Evolutionary conservation across 2,888 invertebrate genomes (phyloP), one percentile per base, ranked within the genome.

Genomic region (Chymomyza caudatula): DNA sequence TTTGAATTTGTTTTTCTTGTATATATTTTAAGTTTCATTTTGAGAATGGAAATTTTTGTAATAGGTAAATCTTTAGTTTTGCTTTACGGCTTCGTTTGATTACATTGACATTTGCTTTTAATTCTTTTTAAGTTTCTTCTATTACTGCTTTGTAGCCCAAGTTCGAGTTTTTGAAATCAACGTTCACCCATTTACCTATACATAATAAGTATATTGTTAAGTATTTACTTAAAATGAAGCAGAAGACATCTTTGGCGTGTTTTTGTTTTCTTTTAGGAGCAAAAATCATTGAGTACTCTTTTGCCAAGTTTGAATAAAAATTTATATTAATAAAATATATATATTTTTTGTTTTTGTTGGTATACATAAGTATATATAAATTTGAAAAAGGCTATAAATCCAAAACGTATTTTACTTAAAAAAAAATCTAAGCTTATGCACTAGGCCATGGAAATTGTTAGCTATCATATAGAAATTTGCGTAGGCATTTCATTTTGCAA

Each of bases 241-340:
- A 83, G 85, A 85, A 85, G 83, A 85, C 83, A 82, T 85, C 80
- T 82, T 78, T 82, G 83, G 74, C 80, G 77, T 75, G 75, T 82
- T 37, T 53, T 42, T 43, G 20, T 17, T 53, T 60, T 74, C 20
- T 58, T 66, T 62, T 83, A 74, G 75, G 81, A 80, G 84, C 80
- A 83, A 72, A 77, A 80, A 81, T 77, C 72, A 75, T 19, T 71
- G 67, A 81, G 74, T 77, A 81, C 77, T 84, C 75, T 67, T n/a
- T 80, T 77, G 73, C 72, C 65, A 78, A 81, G 65, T 71, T 75
- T 77, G 76, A 75, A 81, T 78, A 82, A 81, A n/a, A 82, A 78
- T 81, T 74, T 78, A 66, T 81, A 78, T 77, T 82, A 78, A 61
- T 84, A 82, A 81, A 82, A 82, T 77, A 81, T 84, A 79, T 79